Conservation (phyloP, 1,140 invertebrate genomes). For the Heliconius hermathena region DNA sequence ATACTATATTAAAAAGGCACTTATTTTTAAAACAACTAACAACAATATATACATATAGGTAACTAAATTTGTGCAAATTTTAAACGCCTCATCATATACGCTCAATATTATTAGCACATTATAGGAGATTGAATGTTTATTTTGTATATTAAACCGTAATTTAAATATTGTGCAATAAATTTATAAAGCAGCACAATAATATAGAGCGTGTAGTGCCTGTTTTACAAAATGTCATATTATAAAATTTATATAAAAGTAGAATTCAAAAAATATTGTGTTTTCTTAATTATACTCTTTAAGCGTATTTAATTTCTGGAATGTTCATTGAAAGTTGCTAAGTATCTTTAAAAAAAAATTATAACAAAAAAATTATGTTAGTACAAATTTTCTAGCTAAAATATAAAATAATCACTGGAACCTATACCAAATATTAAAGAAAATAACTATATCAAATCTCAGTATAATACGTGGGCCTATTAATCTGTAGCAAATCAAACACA, state of each 20-base stretch:
- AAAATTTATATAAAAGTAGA: neutral
- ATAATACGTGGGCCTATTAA: constrained; percentile 91
- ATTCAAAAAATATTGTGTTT: neutral
- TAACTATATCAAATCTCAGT: constrained; percentile 86
- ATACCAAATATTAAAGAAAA: constrained; percentile 75
- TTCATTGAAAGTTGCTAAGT: neutral
- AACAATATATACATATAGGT: constrained; percentile 8
- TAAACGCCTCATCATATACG: no score
- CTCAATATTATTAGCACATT: no score
- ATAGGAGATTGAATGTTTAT: no score
- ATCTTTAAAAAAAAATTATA: neutral
- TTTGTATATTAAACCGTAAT: no score
- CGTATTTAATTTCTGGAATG: neutral
- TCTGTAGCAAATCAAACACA: constrained; percentile 88
- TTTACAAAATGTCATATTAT: neutral
- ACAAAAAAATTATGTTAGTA: no score
- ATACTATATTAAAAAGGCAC: constrained; percentile 5
- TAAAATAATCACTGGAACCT: constrained; percentile 49
- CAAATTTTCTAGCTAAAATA: no score
- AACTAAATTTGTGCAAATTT: neutral
- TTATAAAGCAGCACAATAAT: neutral
- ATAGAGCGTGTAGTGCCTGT: neutral
- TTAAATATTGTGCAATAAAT: no score
- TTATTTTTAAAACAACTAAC: constrained; percentile 6
- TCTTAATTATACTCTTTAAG: neutral